Evolutionary conservation across 2,888 invertebrate genomes (phyloP).

Genomic region (Syrphus vitripennis): DNA sequence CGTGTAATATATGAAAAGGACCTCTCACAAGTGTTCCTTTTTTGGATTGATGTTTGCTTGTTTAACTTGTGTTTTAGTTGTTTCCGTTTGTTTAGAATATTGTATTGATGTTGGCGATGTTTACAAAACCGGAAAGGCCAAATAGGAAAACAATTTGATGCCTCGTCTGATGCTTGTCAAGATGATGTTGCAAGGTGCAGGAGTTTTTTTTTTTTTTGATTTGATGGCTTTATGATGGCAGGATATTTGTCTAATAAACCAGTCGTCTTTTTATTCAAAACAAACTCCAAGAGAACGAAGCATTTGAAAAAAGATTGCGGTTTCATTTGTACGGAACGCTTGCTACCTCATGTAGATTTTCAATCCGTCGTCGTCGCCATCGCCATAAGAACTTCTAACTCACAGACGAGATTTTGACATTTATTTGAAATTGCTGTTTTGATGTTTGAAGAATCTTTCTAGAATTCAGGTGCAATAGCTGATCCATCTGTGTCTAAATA

Average conservation of each 20-base stretch:
- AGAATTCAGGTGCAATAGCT: neutral
- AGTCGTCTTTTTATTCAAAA: neutral
- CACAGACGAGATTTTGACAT: neutral
- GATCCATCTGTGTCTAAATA: no score
- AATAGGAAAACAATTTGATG: constrained; percentile 15
- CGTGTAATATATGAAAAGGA: constrained; percentile 59
- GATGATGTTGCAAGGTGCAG: constrained; percentile 34
- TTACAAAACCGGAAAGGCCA: constrained; percentile 50
- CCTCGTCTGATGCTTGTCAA: neutral
- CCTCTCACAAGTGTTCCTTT: constrained; percentile 13
- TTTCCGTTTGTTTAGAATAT: constrained; percentile 9
- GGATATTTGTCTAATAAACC: neutral
- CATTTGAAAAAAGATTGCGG: neutral
- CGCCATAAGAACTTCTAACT: neutral
- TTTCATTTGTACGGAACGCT: neutral
- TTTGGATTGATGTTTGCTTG: constrained; percentile 47
- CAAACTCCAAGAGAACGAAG: neutral
- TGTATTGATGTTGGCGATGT: constrained; percentile 15
- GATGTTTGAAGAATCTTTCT: neutral
- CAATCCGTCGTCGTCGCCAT: neutral
- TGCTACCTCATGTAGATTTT: neutral
- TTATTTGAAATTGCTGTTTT: neutral
- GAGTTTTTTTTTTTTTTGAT: no score
- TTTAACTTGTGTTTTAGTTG: constrained; percentile 40
- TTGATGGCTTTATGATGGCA: neutral